Base-by-base conservation (phyloP, 2,888 invertebrate genomes). In the Achlya flavicornis region DNA sequence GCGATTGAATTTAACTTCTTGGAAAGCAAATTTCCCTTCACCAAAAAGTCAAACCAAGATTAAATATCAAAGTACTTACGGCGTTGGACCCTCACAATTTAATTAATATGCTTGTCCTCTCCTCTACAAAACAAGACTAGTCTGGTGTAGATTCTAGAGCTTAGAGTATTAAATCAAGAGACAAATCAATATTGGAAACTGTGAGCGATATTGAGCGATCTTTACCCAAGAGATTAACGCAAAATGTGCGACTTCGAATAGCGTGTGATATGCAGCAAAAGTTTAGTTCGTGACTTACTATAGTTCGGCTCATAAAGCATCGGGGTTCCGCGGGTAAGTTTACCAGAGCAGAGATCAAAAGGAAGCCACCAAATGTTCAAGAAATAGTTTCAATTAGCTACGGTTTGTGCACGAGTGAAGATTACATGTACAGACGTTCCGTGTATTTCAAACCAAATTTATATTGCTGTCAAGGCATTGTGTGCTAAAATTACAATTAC, bases 351-450 rank as follows among this genome's bases (percentile, higher is more conserved):
- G 66, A 73, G 71, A 73, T 78, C 77, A 78, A 86, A 85, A 84
- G 81, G 78, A 79, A 79, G 66, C 76, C 65, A 67, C 64, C 63
- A 68, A 78, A 79, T 72, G 69, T 78, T 77, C 71, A 64, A 67
- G 77, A 77, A 84, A 83, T 82, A 85, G 85, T 82, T 86, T 84
- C 79, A 81, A 86, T 86, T 83, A 83, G 73, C 66, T 65, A 69
- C 66, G 69, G 76, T 74, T 79, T 78, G 74, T 77, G 76, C 72
- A 70, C 68, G 38, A 61, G 58, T 70, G 65, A 68, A 76, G 73
- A 77, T 79, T 72, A 68, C 66, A 60, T 41, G 63, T 62, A 71
- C 65, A 59, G 72, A 67, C 59, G 32, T 64, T 68, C 2, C 26
- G n/a, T 19, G 19, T 64, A 11, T 53, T 63, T 53, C 16, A 33